Conservation (phyloP, 2,888 invertebrate species). For the Actias luna region DNA sequence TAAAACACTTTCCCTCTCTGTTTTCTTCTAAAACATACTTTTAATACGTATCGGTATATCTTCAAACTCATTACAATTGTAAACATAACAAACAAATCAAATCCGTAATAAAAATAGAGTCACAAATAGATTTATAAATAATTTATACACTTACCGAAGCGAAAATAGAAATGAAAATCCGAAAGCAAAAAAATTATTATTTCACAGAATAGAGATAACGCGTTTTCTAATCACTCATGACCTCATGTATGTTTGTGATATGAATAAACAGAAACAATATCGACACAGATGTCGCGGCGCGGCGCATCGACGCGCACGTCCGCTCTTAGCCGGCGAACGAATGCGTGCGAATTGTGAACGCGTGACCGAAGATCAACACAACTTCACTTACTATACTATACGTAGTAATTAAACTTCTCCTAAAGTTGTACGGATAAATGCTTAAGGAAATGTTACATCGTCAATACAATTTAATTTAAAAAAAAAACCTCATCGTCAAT, state of each 20-base stretch:
- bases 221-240: not conserved
- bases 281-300: not conserved
- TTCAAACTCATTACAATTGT: not conserved
- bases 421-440: not conserved
- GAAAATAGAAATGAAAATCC: conserved; percentile 8
- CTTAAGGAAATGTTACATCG: not conserved
- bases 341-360: not conserved
- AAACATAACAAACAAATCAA: not conserved
- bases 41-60: no score
- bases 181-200: not conserved
- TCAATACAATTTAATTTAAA: not conserved
- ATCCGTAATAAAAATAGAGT: not conserved
- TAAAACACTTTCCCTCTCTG: no score
- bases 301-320: not conserved
- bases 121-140: not conserved
- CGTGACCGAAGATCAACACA: not conserved
- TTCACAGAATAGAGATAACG: conserved; percentile 5
- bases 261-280: conserved; percentile 4
- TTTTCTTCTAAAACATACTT: no score
- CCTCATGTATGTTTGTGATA: not conserved
- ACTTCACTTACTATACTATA: conserved; percentile 5
- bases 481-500: not conserved
- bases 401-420: not conserved
- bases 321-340: not conserved
- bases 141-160: not conserved